Percentiles rank a stretch among this genome's conserved stretches.
Evolutionary conservation across 2,888 invertebrate species (phyloP).

Genomic region (Ophioninae sp.): DNA sequence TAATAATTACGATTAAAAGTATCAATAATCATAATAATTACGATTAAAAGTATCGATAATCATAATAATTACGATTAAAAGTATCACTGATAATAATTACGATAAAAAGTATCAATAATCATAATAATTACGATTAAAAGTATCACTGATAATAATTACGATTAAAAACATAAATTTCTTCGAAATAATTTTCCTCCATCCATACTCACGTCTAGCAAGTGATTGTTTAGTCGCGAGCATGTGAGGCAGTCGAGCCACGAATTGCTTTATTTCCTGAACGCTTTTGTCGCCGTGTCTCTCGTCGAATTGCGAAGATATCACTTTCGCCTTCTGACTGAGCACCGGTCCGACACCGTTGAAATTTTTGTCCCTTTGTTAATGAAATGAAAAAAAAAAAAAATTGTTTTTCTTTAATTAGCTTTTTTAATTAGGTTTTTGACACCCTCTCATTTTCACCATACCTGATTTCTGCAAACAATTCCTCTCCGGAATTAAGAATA

Average conservation of each 20-base stretch:
- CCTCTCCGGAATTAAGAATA: conserved; percentile 94
- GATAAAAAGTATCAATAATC: no score
- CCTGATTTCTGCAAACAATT: conserved; percentile 91
- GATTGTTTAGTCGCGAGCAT: conserved; percentile 93
- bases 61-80: no score
- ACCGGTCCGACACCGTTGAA: conserved; percentile 95
- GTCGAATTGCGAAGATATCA: conserved; percentile 92
- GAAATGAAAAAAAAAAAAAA: background rate
- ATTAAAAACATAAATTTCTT: background rate
- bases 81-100: no score
- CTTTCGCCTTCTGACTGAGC: conserved; percentile 92
- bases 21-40: no score
- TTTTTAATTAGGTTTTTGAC: no score
- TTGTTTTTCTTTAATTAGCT: background rate
- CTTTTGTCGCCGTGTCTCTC: conserved; percentile 93
- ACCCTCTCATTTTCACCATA: conserved; percentile 58
- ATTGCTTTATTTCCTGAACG: conserved; percentile 96
- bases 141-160: no score
- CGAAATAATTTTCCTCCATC: background rate
- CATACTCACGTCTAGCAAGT: conserved; percentile 84
- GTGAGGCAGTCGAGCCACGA: conserved; percentile 94
- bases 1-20: no score
- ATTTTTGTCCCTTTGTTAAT: conserved; percentile 89
- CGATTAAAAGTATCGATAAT: no score
- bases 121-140: no score